Evolutionary conservation across 1,140 invertebrate species (phyloP), one percentile per base, ranked within the genome.

Genomic region (Neomicropteryx cornuta): DNA sequence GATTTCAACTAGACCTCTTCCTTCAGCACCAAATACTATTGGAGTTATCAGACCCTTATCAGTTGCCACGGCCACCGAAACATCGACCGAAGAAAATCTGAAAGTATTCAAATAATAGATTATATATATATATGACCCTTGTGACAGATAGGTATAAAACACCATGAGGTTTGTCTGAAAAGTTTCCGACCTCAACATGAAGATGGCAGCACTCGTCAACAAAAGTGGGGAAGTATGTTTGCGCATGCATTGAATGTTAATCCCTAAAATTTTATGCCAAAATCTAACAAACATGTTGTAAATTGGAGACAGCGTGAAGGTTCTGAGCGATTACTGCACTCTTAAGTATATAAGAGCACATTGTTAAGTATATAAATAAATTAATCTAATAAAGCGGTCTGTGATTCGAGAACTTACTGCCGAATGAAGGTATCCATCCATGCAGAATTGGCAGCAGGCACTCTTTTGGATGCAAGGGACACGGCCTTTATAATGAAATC

Each of bases 401-500:
- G n/a, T n/a, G n/a, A n/a, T n/a, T n/a, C n/a, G n/a, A n/a, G n/a
- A n/a, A 58, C 79, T 77, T 68, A 95, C 87, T 96, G 84, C 70
- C 95, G 78, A 54, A 99, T 96, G 49, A 84, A 81, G n/a, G 81
- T 75, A 38, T 90, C 92, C 73, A 93, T 77, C 93, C 96, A 99
- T 14, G 90, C 79, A 11, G 89, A 92, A 59, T 99, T 99, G 2
- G 82, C 88, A 53, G 95, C 87, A 1, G 96, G 96, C 34, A 99
- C 87, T 62, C 87, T 85, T 54, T 81, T 80, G 61, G 86, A 92
- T 5, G 96, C 89, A 36, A 91, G 69, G 3, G 94, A 92, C 13
- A 88, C 78, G 2, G 90, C 95, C 62, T 99, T 99, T 29, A 99
- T 88, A 32, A 99, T 83, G 50, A 99, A 96, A 62, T 99, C 96